Percentiles rank a stretch among this genome's conserved stretches.
These are phyloP conservation scores for Flexamia atlantica DNA, from an alignment of 2,888 invertebrate species.

Conservation along the genomic window DNA sequence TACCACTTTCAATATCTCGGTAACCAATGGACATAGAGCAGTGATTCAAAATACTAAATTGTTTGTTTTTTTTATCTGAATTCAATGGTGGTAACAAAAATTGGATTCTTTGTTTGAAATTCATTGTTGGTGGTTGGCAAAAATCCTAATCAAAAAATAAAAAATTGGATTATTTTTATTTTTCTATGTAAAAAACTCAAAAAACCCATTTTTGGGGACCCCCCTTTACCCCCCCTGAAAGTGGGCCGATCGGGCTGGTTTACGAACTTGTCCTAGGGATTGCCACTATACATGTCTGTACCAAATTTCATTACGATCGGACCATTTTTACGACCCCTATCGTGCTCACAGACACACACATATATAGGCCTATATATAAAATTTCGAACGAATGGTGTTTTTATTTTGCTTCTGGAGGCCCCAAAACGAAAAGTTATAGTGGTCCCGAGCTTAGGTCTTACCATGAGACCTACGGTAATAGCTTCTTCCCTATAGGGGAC, in stretches of 20 bases:
- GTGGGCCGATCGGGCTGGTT: background rate
- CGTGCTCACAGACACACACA: background rate
- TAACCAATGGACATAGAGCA: no score
- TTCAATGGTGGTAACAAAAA: no score
- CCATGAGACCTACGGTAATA: background rate
- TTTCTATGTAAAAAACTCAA: no score
- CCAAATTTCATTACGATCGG: background rate
- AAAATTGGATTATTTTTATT: no score
- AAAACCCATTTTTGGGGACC: background rate
- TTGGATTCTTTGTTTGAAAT: no score
- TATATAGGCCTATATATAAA: background rate
- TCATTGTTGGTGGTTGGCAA: no score
- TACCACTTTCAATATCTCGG: no score
- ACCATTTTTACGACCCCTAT: background rate
- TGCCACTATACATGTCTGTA: background rate
- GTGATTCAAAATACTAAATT: no score
- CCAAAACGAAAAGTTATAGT: background rate
- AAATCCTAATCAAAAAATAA: no score
- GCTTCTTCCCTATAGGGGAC: background rate
- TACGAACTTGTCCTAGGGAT: background rate
- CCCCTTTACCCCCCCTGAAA: background rate
- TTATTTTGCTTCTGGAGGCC: background rate
- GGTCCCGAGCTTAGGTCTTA: background rate
- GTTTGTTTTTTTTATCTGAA: no score
- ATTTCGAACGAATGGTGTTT: background rate